Evolutionary conservation across 1,140 invertebrate genomes (phyloP), one percentile per base, ranked within the genome.

Genomic region (Rhopalosiphum maidis): DNA sequence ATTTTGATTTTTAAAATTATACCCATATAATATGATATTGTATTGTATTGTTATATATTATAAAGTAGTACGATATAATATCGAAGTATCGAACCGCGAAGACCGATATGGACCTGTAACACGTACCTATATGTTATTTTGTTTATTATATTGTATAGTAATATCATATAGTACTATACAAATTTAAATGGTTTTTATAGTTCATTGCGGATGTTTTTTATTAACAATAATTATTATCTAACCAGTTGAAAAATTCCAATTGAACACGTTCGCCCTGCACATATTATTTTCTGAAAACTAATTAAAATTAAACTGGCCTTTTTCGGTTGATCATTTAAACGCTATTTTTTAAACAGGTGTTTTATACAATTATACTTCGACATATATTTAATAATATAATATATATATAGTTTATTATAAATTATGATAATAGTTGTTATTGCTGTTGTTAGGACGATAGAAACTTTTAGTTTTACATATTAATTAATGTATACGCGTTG

Each of bases 281-380:
- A 48, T 35, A 48, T 48, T n/a, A 48, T n/a, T 22, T 15, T 87
- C 46, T 9, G 1, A 51, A 87, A 87, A 87, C 43, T 48, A 87
- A 87, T 87, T 87, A n/a, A 87, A 87, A 87, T 48, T 87, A 87
- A 37, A 87, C 48, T 46, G 21, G 85, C 43, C 5, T 25, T 87
- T 87, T 87, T 46, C 43, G 41, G 43, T 25, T n/a, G 86, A 48
- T 51, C 18, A 48, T 30, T 87, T 87, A 48, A 48, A 51, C 43
- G 15, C 46, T 87, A 51, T 87, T 87, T 87, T n/a, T 21, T 48
- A 87, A 87, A 87, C 86, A 48, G 86, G 86, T 87, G 86, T 87
- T 48, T 51, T 7, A 22, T 87, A 87, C 23, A 30, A 23, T 11
- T 46, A 46, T 46, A 46, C 18, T 37, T 41, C 41, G 41, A n/a